Conservation (phyloP, 2,113 vertebrate genomes). For the Solea senegalensis region DNA sequence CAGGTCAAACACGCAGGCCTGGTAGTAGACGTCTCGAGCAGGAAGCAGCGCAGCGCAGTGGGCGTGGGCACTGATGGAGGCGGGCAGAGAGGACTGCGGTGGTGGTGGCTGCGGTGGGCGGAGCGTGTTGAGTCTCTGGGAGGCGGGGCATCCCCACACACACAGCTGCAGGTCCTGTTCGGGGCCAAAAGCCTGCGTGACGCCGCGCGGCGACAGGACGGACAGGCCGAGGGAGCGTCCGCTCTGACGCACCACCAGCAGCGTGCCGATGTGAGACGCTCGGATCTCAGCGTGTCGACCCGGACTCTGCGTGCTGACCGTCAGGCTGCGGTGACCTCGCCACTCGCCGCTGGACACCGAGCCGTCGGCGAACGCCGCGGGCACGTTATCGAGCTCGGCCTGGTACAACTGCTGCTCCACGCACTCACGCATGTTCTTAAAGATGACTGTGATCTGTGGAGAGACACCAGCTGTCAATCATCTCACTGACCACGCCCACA, state of each 20-base stretch:
- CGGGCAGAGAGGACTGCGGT: background rate
- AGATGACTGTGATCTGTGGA: slow-evolving; percentile 91
- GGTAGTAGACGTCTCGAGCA: slow-evolving; percentile 86
- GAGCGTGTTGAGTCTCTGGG: slow-evolving; percentile 81
- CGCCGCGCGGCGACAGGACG: slow-evolving; percentile 82
- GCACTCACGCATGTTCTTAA: slow-evolving; percentile 92
- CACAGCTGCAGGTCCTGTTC: slow-evolving; percentile 95
- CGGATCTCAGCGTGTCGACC: slow-evolving; percentile 89
- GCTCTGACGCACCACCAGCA: slow-evolving; percentile 88
- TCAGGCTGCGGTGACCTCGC: slow-evolving; percentile 83
- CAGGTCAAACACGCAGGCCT: slow-evolving; percentile 93
- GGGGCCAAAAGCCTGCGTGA: slow-evolving; percentile 82
- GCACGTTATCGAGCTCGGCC: slow-evolving; percentile 89
- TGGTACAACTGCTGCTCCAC: slow-evolving; percentile 94
- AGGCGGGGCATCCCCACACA: slow-evolving; percentile 87
- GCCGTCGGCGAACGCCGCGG: slow-evolving; percentile 89
- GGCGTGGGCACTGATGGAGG: slow-evolving; percentile 32
- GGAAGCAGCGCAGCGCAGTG: slow-evolving; percentile 87
- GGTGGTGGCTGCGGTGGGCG: no score
- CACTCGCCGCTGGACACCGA: slow-evolving; percentile 83
- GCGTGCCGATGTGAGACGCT: slow-evolving; percentile 88
- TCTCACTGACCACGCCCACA: background rate
- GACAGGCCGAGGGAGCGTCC: slow-evolving; percentile 88
- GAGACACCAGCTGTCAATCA: background rate
- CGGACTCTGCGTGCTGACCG: slow-evolving; percentile 74